Conservation (phyloP, 2,113 vertebrate genomes). For the Oryzias melastigma region DNA sequence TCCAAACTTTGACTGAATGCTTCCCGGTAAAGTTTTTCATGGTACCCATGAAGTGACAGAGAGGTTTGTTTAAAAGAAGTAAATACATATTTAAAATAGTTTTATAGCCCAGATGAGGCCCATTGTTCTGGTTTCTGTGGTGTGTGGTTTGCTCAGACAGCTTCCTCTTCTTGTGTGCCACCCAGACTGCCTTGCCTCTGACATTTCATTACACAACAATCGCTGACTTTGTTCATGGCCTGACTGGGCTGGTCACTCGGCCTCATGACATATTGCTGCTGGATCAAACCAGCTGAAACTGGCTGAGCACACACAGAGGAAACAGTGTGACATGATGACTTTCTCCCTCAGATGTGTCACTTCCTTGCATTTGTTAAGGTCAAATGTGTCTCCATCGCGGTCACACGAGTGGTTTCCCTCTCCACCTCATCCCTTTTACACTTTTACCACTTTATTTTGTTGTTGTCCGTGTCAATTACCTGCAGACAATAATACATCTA, state of each 20-base stretch:
- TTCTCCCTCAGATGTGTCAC: conserved; percentile 45
- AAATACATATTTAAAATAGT: neutral
- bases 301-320: conserved; percentile 47
- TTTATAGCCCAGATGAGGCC: conserved; percentile 3
- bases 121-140: conserved; percentile 24
- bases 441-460: neutral
- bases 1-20: conserved; percentile 24
- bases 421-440: neutral
- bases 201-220: conserved; percentile 59
- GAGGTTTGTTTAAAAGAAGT: neutral
- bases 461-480: neutral
- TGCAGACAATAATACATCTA: conserved; percentile 7
- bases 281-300: conserved; percentile 58
- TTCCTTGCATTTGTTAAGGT: conserved; percentile 52
- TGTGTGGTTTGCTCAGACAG: conserved; percentile 23
- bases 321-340: conserved; percentile 30
- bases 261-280: conserved; percentile 26
- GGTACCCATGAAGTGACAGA: conserved; percentile 3
- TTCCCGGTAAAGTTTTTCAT: conserved; percentile 46
- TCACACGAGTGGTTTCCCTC: conserved; percentile 10
- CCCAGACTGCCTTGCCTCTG: conserved; percentile 17
- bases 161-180: conserved; percentile 7
- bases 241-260: conserved; percentile 28
- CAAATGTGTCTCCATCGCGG: conserved; percentile 24
- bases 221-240: conserved; percentile 51